Conservation (phyloP, 2,888 invertebrate species). For the Mystacides longicornis region DNA sequence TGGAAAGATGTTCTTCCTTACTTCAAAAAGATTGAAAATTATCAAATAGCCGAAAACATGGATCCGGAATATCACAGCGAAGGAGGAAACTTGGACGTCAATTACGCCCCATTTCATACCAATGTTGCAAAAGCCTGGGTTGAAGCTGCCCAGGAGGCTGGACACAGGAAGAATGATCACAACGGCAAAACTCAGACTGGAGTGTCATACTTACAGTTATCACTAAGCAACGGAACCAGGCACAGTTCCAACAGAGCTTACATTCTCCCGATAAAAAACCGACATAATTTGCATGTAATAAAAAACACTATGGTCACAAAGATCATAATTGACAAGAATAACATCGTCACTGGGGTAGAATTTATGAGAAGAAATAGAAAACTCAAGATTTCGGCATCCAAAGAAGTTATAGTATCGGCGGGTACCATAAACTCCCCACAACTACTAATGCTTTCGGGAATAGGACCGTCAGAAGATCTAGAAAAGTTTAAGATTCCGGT, state of each 20-base stretch:
- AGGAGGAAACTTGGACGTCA: constrained; percentile 51
- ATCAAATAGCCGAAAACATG: constrained; percentile 49
- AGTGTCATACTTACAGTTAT: constrained; percentile 54
- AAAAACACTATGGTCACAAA: constrained; percentile 54
- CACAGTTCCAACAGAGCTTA: constrained; percentile 63
- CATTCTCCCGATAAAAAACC: constrained; percentile 49
- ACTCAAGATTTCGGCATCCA: constrained; percentile 51
- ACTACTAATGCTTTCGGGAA: constrained; percentile 71
- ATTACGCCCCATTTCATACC: constrained; percentile 47
- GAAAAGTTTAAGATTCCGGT: constrained; percentile 48
- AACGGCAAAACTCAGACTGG: constrained; percentile 58
- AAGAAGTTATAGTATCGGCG: constrained; percentile 67
- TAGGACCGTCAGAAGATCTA: constrained; percentile 58
- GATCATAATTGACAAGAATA: constrained; percentile 49
- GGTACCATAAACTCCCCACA: constrained; percentile 75
- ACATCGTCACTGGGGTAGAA: constrained; percentile 53
- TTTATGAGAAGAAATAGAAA: constrained; percentile 46
- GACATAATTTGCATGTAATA: constrained; percentile 56
- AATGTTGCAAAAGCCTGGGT: constrained; percentile 50
- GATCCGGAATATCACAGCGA: constrained; percentile 49
- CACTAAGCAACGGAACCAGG: constrained; percentile 57
- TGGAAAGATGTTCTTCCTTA: constrained; percentile 65
- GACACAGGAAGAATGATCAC: constrained; percentile 52
- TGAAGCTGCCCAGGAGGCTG: constrained; percentile 53
- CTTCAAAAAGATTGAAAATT: constrained; percentile 71